Evolutionary conservation across 1,140 invertebrate genomes (phyloP).

Genomic region (Drosophila pandora): DNA sequence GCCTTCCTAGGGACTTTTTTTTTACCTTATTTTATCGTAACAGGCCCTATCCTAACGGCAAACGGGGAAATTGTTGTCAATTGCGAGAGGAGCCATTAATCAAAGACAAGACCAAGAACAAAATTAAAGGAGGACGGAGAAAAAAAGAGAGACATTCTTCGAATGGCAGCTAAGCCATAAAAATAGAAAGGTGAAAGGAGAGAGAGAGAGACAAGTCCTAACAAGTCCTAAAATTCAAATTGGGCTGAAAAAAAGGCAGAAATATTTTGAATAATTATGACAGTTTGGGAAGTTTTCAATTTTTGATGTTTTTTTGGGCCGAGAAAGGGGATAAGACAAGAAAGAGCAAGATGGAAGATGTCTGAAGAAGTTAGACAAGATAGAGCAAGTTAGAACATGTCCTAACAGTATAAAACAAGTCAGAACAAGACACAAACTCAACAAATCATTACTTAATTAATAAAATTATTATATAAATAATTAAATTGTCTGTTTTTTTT

Average conservation of each 20-base stretch:
- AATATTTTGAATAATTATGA: constrained; percentile 74
- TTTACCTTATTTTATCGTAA: constrained; percentile 9
- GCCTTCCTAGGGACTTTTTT: neutral
- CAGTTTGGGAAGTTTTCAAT: constrained; percentile 70
- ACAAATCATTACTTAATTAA: constrained; percentile 51
- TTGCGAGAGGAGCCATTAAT: constrained; percentile 60
- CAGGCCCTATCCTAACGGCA: constrained; percentile 1
- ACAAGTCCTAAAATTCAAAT: constrained; percentile 28
- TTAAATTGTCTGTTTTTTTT: too few relatives aligned
- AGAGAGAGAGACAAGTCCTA: too few relatives aligned
- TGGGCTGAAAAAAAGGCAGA: constrained; percentile 42
- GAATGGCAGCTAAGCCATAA: constrained; percentile 18
- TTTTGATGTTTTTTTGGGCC: constrained; percentile 25
- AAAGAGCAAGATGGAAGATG: too few relatives aligned
- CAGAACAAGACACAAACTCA: neutral
- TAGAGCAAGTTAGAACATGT: too few relatives aligned
- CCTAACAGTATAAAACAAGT: too few relatives aligned
- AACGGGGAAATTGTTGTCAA: constrained; percentile 45
- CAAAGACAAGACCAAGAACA: constrained; percentile 42
- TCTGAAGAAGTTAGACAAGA: too few relatives aligned
- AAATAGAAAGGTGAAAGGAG: neutral
- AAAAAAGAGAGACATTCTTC: constrained; percentile 10
- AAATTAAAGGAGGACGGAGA: constrained; percentile 17
- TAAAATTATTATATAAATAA: too few relatives aligned
- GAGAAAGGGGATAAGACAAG: neutral